These are phyloP conservation scores for Psittacus erithacus DNA, from an alignment of 2,113 vertebrate genomes.

Conservation along the genomic window DNA sequence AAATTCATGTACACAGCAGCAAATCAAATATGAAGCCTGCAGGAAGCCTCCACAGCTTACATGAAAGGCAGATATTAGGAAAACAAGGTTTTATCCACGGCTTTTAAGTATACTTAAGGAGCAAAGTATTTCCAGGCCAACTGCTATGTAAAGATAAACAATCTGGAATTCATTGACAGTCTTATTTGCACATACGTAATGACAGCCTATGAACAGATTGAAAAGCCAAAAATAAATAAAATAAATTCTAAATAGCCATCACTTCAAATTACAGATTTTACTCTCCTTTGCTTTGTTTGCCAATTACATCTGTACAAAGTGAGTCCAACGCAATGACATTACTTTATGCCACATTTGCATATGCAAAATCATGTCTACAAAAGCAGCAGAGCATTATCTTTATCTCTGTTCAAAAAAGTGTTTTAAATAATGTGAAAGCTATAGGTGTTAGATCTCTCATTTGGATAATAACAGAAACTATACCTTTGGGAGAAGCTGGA, in stretches of 20 bases:
- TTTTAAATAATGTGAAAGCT: background rate
- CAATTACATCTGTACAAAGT: background rate
- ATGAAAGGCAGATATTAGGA: background rate
- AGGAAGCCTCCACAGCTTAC: background rate
- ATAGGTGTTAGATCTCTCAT: background rate
- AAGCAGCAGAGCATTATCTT: background rate
- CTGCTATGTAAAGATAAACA: background rate
- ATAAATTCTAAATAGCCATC: background rate
- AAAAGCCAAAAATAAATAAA: background rate
- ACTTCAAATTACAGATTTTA: background rate
- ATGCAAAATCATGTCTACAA: background rate
- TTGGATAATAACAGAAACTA: background rate
- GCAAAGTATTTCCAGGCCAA: background rate
- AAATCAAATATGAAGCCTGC: background rate
- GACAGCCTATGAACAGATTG: background rate
- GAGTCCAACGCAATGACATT: background rate
- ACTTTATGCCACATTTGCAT: background rate
- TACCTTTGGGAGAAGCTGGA: constrained; percentile 96
- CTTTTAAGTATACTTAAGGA: background rate
- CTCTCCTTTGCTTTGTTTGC: background rate
- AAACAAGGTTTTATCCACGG: background rate
- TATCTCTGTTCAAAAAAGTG: background rate
- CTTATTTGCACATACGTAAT: background rate
- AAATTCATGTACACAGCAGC: background rate
- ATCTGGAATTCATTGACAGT: background rate